Evolutionary conservation across 2,888 invertebrate genomes (phyloP).

Genomic region (Cephus pulcher): DNA sequence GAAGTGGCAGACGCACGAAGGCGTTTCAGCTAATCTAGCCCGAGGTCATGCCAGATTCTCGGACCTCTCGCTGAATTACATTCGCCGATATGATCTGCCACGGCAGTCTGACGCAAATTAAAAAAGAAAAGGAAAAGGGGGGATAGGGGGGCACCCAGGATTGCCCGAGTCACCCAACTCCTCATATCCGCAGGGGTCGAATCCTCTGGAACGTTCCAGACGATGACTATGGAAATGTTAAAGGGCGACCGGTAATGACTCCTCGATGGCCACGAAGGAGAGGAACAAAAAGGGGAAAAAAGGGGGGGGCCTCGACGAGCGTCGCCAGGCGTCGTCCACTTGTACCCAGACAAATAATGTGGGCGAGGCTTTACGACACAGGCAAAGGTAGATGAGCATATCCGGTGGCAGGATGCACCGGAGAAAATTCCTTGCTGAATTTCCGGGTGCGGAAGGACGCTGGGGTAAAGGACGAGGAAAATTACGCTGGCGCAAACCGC

Average conservation of each 20-base stretch:
- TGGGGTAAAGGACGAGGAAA: constrained; percentile 23
- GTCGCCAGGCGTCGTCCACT: background rate
- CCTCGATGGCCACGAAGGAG: background rate
- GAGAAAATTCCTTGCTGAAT: background rate
- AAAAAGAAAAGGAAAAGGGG: constrained; percentile 4
- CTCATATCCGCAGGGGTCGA: background rate
- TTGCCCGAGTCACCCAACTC: background rate
- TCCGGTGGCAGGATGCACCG: background rate
- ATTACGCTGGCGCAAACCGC: constrained; percentile 34
- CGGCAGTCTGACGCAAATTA: constrained; percentile 11
- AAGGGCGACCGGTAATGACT: background rate
- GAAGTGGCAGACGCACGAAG: constrained; percentile 37
- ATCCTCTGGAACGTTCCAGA: background rate
- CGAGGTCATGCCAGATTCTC: background rate
- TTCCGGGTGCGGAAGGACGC: background rate
- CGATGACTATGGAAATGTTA: background rate
- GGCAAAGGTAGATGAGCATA: background rate
- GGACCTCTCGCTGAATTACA: background rate
- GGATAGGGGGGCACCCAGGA: constrained; percentile 14
- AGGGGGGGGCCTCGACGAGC: background rate
- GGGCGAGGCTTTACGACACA: background rate
- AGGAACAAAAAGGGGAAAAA: background rate
- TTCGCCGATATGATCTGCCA: background rate
- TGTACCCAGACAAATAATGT: background rate
- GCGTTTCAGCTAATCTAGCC: constrained; percentile 9